These are phyloP conservation scores for Meandrina meandrites DNA, from an alignment of 92 coral and sea anemone genomes.

Conservation along the genomic window DNA sequence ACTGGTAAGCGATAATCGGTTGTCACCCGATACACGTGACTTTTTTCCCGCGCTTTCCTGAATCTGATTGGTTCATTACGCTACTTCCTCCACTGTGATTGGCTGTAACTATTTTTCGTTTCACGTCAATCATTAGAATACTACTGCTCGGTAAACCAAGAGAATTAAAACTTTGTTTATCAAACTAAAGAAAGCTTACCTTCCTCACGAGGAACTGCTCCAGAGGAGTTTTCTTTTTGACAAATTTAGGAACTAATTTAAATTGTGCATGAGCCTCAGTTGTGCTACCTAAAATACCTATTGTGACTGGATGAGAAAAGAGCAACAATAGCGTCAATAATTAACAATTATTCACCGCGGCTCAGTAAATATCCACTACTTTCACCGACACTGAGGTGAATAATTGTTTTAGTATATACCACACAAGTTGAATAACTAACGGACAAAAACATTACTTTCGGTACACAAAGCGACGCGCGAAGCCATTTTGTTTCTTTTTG, in stretches of 20 bases:
- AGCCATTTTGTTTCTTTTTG: too few species aligned
- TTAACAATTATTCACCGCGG: too few species aligned
- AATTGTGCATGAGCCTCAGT: constrained; percentile 82
- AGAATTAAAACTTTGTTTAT: neutral
- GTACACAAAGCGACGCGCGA: too few species aligned
- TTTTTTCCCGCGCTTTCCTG: neutral
- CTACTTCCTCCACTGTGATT: neutral
- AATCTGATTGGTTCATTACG: neutral
- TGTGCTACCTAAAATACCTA: constrained; percentile 84
- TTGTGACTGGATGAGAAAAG: constrained; percentile 63
- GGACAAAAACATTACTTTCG: too few species aligned
- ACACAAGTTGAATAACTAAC: too few species aligned
- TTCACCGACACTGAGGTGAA: too few species aligned
- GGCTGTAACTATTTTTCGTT: neutral
- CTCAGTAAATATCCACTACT: too few species aligned
- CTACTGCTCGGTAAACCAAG: neutral
- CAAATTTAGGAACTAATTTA: constrained; percentile 84
- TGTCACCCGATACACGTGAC: too few species aligned
- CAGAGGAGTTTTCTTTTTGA: constrained; percentile 91
- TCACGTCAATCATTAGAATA: neutral
- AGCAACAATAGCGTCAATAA: neutral
- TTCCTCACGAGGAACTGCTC: constrained; percentile 84
- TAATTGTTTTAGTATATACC: too few species aligned
- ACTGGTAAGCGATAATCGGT: too few species aligned
- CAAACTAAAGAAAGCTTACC: constrained; percentile 61